Conservation (phyloP, 1,140 invertebrate genomes). For the Drosophila arawakana region DNA sequence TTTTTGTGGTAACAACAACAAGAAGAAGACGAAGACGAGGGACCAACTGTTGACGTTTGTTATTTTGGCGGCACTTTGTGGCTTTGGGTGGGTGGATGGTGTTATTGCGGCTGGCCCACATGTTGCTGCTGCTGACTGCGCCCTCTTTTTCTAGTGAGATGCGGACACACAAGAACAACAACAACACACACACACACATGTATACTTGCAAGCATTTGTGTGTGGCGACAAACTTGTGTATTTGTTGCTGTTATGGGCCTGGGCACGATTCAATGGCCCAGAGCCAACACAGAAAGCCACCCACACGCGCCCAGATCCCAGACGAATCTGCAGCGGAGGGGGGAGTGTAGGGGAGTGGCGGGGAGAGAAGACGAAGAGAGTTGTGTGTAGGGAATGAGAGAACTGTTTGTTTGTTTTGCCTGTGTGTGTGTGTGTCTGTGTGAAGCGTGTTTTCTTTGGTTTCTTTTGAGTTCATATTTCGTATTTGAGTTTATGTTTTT, state of each 20-base stretch:
- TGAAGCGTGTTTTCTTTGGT: conserved; percentile 59
- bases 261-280: conserved; percentile 74
- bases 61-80: conserved; percentile 65
- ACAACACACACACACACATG: conserved; percentile 11
- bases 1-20: conserved; percentile 32
- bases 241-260: conserved; percentile 53
- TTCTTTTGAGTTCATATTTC: conserved; percentile 76
- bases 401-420: conserved; percentile 16
- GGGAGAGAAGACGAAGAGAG: background rate
- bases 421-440: background rate
- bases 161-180: conserved; percentile 33
- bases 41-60: conserved; percentile 40
- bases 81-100: conserved; percentile 44
- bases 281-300: conserved; percentile 69
- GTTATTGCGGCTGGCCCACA: conserved; percentile 49
- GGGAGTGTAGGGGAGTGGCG: background rate
- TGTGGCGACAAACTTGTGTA: conserved; percentile 59
- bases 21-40: background rate
- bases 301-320: conserved; percentile 49
- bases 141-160: conserved; percentile 52
- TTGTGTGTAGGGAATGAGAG: conserved; percentile 17
- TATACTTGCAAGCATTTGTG: conserved; percentile 3
- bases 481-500: conserved; percentile 56
- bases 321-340: conserved; percentile 4
- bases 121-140: conserved; percentile 67